Evolutionary conservation across 2,888 invertebrate genomes (phyloP).

Genomic region (Lasioglossum malachurum): DNA sequence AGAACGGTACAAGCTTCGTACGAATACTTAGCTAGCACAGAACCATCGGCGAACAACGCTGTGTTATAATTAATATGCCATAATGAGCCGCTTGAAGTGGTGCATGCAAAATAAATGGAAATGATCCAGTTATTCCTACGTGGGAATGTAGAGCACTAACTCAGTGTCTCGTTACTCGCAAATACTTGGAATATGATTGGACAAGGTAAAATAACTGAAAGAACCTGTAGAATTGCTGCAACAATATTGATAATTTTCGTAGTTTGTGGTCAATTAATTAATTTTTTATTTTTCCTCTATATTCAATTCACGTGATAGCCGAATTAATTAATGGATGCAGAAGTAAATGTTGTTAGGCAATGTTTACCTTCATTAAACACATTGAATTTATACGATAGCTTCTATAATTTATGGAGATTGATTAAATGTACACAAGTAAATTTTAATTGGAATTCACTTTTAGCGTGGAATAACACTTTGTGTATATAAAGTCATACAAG

Average conservation of each 20-base stretch:
- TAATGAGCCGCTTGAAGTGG: constrained; percentile 1
- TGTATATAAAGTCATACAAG: no score
- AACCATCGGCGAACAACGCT: background rate
- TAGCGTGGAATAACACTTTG: no score
- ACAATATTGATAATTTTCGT: background rate
- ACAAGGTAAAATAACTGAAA: background rate
- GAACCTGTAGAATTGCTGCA: background rate
- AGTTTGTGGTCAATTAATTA: background rate
- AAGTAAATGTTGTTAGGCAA: background rate
- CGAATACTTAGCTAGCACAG: background rate
- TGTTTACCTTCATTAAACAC: background rate
- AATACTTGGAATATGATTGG: background rate
- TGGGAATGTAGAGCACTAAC: background rate
- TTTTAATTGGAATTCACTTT: no score
- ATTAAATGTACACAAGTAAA: no score
- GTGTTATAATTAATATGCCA: background rate
- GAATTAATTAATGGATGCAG: background rate
- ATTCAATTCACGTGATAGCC: background rate
- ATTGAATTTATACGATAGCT: background rate
- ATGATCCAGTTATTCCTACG: constrained; percentile 1
- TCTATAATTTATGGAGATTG: background rate
- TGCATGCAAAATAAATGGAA: background rate
- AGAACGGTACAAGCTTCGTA: constrained; percentile 14
- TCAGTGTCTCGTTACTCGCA: background rate
- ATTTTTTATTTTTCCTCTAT: background rate